A percentile compares a stretch with the other conserved stretches of the same genome.
Conservation (phyloP, 2,888 invertebrate genomes). For the Pristionchus mayeri region DNA sequence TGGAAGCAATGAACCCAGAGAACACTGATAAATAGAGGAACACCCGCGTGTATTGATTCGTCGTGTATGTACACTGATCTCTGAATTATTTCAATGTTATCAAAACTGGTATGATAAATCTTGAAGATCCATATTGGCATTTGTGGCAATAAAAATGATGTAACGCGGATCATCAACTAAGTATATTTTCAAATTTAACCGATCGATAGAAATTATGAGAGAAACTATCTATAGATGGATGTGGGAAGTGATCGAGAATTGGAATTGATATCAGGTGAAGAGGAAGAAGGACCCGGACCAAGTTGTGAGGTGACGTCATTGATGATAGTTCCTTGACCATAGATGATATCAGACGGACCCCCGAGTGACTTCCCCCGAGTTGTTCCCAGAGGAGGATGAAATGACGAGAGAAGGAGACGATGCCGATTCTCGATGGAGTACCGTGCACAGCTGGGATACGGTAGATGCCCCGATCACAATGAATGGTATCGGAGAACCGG, state of each 20-base stretch:
- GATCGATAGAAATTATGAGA: not conserved
- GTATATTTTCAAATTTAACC: too few species aligned
- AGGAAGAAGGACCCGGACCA: slow-evolving; percentile 16
- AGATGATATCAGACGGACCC: not conserved
- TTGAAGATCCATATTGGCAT: not conserved
- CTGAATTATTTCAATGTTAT: not conserved
- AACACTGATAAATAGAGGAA: slow-evolving; percentile 57
- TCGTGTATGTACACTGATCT: slow-evolving; percentile 10
- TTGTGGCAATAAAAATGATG: not conserved
- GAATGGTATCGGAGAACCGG: not conserved
- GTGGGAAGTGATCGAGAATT: not conserved
- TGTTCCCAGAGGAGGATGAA: not conserved
- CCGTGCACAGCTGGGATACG: not conserved
- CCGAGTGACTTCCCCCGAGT: slow-evolving; percentile 22
- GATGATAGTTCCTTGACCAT: too few species aligned
- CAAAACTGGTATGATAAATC: not conserved
- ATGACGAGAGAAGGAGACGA: slow-evolving; percentile 1
- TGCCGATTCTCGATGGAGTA: not conserved
- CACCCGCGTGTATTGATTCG: not conserved
- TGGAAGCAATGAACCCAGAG: slow-evolving; percentile 82
- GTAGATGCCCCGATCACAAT: slow-evolving; percentile 9
- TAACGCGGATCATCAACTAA: not conserved
- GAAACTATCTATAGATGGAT: not conserved
- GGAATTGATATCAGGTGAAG: not conserved
- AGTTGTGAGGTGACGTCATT: not conserved